Base-by-base conservation (phyloP, 2,888 invertebrate genomes). In the Rhaphigaster nebulosa region DNA sequence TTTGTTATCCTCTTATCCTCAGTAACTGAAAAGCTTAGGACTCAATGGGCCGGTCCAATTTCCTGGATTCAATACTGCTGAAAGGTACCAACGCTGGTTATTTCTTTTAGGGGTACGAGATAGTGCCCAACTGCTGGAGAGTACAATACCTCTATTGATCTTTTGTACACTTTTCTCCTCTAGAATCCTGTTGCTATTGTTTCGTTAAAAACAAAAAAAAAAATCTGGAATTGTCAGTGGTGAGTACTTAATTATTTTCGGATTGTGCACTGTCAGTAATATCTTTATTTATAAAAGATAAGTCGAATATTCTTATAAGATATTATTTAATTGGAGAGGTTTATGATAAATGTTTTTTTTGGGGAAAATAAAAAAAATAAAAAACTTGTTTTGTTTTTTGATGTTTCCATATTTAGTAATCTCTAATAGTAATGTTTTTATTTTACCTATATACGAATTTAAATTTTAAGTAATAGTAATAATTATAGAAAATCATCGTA, bases 21-120 rank as follows among this genome's bases (percentile, higher is more conserved):
- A 12, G 70, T 15, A 34, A 70, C 18, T 70, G 70, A 70, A 70
- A 70, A 34, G 70, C 34, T 70, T 70, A 18, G 70, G 34, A 34
- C 70, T 70, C 34, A 70, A 70, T 70, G 70, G 70, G 18, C 18
- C 34, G 34, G 70, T 70, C 70, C 70, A 70, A 70, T 70, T 70
- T 70, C 70, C 70, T 70, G 70, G 34, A 29, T 70, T 34, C 70
- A 70, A 70, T 70, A 70, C 70, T 70, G 18, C 18, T 70, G 70
- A 70, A 70, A 70, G 70, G 70, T 70, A 70, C 70, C 34, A 34
- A 65, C n/a, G 34, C 34, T 70, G 70, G 70, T 70, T 70, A 70
- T 70, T 70, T 70, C 70, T 70, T 70, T 70, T 70, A 70, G 70
- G 34, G 18, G 34, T 70, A 70, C 70, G 70, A 70, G 70, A 70